Base-by-base conservation (phyloP, 2,113 vertebrate genomes). In the Megaceryle maxima region DNA sequence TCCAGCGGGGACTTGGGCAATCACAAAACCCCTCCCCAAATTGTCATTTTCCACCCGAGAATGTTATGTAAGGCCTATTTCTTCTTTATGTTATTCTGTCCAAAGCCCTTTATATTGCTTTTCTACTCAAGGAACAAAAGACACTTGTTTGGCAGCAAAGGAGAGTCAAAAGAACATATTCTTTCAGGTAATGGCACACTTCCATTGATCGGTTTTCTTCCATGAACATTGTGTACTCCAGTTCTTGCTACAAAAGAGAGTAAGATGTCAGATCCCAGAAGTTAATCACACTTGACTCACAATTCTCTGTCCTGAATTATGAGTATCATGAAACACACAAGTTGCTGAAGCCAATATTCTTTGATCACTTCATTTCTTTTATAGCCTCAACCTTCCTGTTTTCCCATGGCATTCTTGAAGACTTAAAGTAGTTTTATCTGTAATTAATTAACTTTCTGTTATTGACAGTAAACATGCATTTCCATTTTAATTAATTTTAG, bases 231-330 rank as follows among this genome's bases (percentile, higher is more conserved):
- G 43, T 26, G 37, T 46, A 33, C 62, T 69, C 67, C 14, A 6
- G 50, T 75, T 89, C 62, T 85, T 89, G 28, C 66, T 87, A 75
- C 53, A 66, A 83, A 89, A 91, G 41, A 68, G 50, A 84, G 33
- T 51, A 56, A 83, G 66, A 29, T 67, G 86, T 89, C 74, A 94
- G 70, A 80, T 69, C 55, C 78, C 83, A 87, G 74, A 64, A 55
- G 77, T 94, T 89, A 92, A 91, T 95, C 88, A 94, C 44, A 37
- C 50, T 90, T 88, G 83, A 95, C 83, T 86, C 86, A 63, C 72
- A 70, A 56, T 29, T 29, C 50, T 72, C 22, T 76, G 48, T 35
- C 83, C 74, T 94, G 92, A 92, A 89, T 91, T 76, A 87, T 20
- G 39, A 93, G 39, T 69, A 51, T 50, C 57, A 89, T 63, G 63